Evolutionary conservation across 2,797 vertebrate species (phyloP).

Genomic region (Eremophila alpestris): DNA sequence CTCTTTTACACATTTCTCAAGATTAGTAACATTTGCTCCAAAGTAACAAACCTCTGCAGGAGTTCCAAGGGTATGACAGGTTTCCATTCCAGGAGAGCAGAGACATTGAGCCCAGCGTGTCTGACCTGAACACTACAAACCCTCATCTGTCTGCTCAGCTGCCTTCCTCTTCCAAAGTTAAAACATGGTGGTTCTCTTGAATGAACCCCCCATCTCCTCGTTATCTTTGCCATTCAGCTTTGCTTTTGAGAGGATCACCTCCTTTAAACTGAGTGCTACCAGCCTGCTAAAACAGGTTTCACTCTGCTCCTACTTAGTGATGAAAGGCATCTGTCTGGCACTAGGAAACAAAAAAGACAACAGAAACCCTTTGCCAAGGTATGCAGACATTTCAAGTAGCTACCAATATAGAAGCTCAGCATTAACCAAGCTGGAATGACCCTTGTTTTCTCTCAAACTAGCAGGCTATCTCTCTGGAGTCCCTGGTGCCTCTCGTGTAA

Average conservation of each 20-base stretch:
- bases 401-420: neutral
- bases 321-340: slow-evolving; percentile 26
- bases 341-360: neutral
- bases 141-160: accelerated
- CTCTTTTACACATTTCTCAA: neutral
- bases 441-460: neutral
- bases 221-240: neutral
- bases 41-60: neutral
- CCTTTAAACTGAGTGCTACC: neutral
- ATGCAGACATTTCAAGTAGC: slow-evolving; percentile 45
- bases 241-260: neutral
- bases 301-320: neutral
- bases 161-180: neutral
- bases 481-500: neutral
- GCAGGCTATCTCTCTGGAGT: neutral
- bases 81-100: neutral
- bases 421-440: slow-evolving; percentile 4
- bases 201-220: neutral
- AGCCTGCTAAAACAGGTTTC: neutral
- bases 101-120: neutral
- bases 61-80: neutral
- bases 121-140: neutral
- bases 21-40: neutral
- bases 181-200: neutral
- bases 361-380: neutral